Evolutionary conservation across 2,888 invertebrate genomes (phyloP), one percentile per base, ranked within the genome.

Genomic region (Rhamnusium bicolor): DNA sequence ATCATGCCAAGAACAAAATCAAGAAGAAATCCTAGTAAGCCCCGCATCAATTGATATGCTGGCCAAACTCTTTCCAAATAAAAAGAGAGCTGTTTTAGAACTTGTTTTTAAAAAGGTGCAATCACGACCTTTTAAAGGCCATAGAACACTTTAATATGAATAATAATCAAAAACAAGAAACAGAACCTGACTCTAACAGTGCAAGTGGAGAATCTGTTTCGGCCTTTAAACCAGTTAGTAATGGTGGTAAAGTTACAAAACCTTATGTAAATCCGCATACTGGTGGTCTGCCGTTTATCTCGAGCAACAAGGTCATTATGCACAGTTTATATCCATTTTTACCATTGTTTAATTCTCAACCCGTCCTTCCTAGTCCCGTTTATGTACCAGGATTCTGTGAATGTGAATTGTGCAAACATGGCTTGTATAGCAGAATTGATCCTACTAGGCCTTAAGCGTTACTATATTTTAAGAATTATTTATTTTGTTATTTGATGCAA

Each of bases 121-220:
- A 96, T 85, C 95, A 97, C 79, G 98, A 98, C 85, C 89, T 98
- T 60, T 91, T 97, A 12, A 95, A 95, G 81, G 95, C 97, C 6
- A 96, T 97, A 67, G 96, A 97, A 85, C 96, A 96, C 84, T 96
- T 96, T 84, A 92, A 92, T 78, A 67, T 85, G 27, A 85, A 80
- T 66, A 69, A 72, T 21, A 68, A 40, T 19, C 69, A 58, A 14
- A 70, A 72, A 58, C 69, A 71, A 14, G 32, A 60, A 8, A 2
- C 73, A 10, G 63, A 71, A 1, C n/a, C 58, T 1, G 73, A 75
- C 24, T 46, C 74, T 1, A 79, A 77, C 12, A 74, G 79, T 54
- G 32, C 79, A 56, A 79, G 81, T 68, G 81, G 83, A 16, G 86
- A 84, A 27, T 67, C 75, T 4, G 79, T 83, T 32, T 88, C 88